These are phyloP conservation scores for Heliconius cydno DNA, from an alignment of 2,888 invertebrate species.

Conservation along the genomic window DNA sequence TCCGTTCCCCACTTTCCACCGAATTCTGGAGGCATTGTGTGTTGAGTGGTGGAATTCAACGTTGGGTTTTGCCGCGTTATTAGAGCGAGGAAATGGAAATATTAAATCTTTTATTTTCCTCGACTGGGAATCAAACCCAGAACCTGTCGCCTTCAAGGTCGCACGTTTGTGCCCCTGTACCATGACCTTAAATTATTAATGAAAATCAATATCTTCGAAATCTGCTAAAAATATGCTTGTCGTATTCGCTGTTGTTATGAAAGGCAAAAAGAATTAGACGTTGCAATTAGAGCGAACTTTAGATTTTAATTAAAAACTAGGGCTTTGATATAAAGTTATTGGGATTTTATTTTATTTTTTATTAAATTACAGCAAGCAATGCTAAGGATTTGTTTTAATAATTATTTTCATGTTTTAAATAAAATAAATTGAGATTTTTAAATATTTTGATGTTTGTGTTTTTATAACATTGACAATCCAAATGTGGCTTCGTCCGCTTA, in stretches of 20 bases:
- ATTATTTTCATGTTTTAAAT: neutral
- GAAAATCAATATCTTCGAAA: slow-evolving; percentile 1
- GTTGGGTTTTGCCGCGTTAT: no score
- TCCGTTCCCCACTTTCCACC: no score
- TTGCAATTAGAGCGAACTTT: slow-evolving; percentile 30
- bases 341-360: neutral
- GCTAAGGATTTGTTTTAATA: neutral
- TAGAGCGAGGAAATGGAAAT: no score
- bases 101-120: no score
- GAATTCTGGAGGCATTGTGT: no score
- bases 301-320: slow-evolving; percentile 41
- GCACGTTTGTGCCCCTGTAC: neutral
- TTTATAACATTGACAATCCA: neutral
- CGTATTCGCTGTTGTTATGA: slow-evolving; percentile 36
- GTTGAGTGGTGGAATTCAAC: no score
- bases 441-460: neutral
- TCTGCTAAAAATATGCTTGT: slow-evolving; percentile 31
- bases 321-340: slow-evolving; percentile 27
- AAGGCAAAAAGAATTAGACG: slow-evolving; percentile 29
- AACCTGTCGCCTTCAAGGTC: no score
- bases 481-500: no score
- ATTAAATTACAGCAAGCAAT: neutral
- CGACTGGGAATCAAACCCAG: no score
- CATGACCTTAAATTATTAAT: neutral
- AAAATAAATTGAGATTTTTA: neutral